Conservation (phyloP, 92 coral and sea anemone genomes). For the Desmophyllum pertusum region DNA sequence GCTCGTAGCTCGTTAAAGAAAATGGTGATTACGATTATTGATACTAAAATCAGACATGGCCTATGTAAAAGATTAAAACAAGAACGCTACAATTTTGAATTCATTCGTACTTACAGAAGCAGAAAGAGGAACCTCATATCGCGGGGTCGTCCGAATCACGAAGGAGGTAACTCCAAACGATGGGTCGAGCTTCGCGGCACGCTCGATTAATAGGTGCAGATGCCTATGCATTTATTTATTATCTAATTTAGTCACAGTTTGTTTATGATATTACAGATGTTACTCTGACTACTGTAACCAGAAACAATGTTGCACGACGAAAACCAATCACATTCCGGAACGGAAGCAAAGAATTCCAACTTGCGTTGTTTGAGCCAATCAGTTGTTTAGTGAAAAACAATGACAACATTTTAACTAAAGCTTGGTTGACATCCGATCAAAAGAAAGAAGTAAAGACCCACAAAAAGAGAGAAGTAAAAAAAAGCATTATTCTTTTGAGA, state of each 20-base stretch:
- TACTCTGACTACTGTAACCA: not conserved
- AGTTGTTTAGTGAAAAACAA: not conserved
- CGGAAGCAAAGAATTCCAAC: not conserved
- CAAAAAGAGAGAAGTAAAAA: no score
- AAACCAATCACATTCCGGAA: not conserved
- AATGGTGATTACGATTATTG: not conserved
- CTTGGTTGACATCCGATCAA: no score
- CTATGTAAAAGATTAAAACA: not conserved
- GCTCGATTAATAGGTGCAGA: not conserved
- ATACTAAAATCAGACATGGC: not conserved
- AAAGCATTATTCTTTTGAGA: no score
- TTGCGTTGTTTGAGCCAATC: not conserved
- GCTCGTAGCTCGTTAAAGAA: not conserved
- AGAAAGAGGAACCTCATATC: slow-evolving; percentile 36
- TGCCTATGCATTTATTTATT: slow-evolving; percentile 21
- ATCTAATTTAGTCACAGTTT: not conserved
- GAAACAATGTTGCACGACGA: not conserved
- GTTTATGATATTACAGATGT: not conserved
- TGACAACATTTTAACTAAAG: no score
- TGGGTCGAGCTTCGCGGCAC: not conserved
- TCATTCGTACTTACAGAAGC: slow-evolving; percentile 35
- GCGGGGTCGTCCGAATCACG: slow-evolving; percentile 14
- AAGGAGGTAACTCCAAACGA: slow-evolving; percentile 30
- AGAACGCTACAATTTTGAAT: not conserved
- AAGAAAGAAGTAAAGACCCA: no score